phyloP scores from a whole-genome alignment of 2,888 invertebrate species.

The Dione juno region DNA sequence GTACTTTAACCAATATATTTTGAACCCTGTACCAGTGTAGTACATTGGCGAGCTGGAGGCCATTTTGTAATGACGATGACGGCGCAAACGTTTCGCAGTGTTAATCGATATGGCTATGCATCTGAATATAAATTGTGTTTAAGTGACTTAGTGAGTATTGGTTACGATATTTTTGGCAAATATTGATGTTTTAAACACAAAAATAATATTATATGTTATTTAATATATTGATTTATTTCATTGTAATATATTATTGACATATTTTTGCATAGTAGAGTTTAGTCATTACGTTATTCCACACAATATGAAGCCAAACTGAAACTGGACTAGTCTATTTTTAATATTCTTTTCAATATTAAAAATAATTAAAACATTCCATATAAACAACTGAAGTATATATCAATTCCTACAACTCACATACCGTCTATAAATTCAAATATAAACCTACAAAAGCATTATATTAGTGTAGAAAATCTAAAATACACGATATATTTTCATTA shows the following conservation, averaged over 20 bases:
- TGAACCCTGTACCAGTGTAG: conserved; percentile 46
- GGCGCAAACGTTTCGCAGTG: conserved; percentile 65
- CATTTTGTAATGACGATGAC: conserved; percentile 71
- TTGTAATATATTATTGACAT: too few species aligned
- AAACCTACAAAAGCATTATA: conserved; percentile 6
- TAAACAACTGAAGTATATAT: background rate
- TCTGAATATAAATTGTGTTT: conserved; percentile 63
- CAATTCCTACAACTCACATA: background rate
- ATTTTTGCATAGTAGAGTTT: too few species aligned
- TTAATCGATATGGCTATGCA: conserved; percentile 66
- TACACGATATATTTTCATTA: conserved; percentile 23
- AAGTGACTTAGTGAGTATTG: conserved; percentile 47
- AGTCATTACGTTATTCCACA: too few species aligned
- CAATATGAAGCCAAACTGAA: too few species aligned
- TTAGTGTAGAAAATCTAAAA: conserved; percentile 15
- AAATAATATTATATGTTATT: too few species aligned
- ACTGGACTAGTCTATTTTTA: too few species aligned
- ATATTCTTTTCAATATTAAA: too few species aligned
- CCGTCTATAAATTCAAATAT: conserved; percentile 9
- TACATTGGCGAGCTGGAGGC: conserved; percentile 49
- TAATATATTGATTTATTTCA: too few species aligned
- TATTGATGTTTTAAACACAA: conserved; percentile 8
- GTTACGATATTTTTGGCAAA: conserved; percentile 31
- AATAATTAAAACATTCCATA: background rate
- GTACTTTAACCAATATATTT: conserved; percentile 49